Percentiles rank a stretch among this genome's conserved stretches.
These are phyloP conservation scores for Hydrozoanthus tunicans DNA, from an alignment of 64 coral and sea anemone genomes.

Conservation along the genomic window DNA sequence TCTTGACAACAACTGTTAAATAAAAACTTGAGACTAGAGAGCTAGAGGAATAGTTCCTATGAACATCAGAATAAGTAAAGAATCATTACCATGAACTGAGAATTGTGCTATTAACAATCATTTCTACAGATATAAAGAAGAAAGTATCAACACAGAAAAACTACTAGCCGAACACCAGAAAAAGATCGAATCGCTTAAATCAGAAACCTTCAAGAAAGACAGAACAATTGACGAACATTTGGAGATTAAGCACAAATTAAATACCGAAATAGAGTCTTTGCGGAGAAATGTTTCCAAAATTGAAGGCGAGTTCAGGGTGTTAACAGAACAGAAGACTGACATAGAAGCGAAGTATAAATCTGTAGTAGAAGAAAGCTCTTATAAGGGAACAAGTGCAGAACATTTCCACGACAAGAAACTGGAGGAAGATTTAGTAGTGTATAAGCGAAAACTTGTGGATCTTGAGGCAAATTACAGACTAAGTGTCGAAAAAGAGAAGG, in stretches of 20 bases:
- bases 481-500: slow-evolving; percentile 57
- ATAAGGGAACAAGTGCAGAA: background rate
- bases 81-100: background rate
- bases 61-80: background rate
- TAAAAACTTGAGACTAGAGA: no score
- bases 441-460: slow-evolving; percentile 45
- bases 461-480: slow-evolving; percentile 58
- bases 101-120: background rate
- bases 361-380: background rate
- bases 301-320: background rate
- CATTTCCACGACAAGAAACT: slow-evolving; percentile 30
- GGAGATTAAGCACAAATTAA: background rate
- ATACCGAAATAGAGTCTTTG: slow-evolving; percentile 35
- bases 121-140: slow-evolving; percentile 16
- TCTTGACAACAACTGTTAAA: no score
- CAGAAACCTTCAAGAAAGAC: slow-evolving; percentile 24
- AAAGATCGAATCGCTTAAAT: slow-evolving; percentile 31
- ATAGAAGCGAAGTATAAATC: slow-evolving; percentile 23
- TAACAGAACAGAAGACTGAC: slow-evolving; percentile 38
- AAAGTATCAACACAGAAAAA: background rate
- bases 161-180: slow-evolving; percentile 1
- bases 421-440: slow-evolving; percentile 36
- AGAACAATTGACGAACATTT: slow-evolving; percentile 6
- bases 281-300: slow-evolving; percentile 26
- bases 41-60: no score